A percentile compares a stretch with the other conserved stretches of the same genome.
phyloP scores from a whole-genome alignment of 2,888 invertebrate species.

The Sinodicranocentrus sp. region DNA sequence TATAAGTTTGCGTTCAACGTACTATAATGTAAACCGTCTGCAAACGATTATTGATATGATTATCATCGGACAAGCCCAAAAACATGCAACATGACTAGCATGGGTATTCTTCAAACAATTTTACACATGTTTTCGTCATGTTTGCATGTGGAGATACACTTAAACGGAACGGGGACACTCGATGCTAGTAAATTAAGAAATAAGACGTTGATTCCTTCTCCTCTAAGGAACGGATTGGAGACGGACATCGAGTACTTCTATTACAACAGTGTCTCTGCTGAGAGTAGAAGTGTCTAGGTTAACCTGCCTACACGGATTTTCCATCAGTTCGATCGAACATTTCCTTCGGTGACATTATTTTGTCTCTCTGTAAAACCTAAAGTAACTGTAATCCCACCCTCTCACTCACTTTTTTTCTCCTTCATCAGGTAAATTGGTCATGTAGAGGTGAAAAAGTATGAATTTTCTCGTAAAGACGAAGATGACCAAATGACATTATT shows the following conservation, averaged over 20 bases:
- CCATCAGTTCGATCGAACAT: constrained; percentile 25
- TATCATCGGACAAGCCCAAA: constrained; percentile 55
- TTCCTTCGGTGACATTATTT: constrained; percentile 24
- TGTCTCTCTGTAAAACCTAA: constrained; percentile 25
- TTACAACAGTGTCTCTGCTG: too few relatives aligned
- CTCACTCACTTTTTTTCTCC: constrained; percentile 25
- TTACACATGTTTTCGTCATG: constrained; percentile 54
- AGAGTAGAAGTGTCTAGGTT: too few relatives aligned
- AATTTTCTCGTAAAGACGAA: constrained; percentile 1
- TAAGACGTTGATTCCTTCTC: too few relatives aligned
- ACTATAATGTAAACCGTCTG: background rate
- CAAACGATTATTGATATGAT: constrained; percentile 44
- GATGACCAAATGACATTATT: constrained; percentile 49
- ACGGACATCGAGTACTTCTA: too few relatives aligned
- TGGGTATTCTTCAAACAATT: constrained; percentile 30
- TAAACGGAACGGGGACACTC: constrained; percentile 30
- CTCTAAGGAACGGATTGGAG: too few relatives aligned
- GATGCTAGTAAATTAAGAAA: constrained; percentile 13
- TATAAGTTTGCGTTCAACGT: background rate
- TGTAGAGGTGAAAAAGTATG: constrained; percentile 42
- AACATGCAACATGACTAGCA: constrained; percentile 39
- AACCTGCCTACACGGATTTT: constrained; percentile 45
- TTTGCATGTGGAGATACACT: constrained; percentile 33
- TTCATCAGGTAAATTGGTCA: constrained; percentile 52
- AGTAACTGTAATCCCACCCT: constrained; percentile 63